Percentiles rank a stretch among this genome's conserved stretches.
Evolutionary conservation across 2,888 invertebrate species (phyloP).

Genomic region (Cephus runcator): DNA sequence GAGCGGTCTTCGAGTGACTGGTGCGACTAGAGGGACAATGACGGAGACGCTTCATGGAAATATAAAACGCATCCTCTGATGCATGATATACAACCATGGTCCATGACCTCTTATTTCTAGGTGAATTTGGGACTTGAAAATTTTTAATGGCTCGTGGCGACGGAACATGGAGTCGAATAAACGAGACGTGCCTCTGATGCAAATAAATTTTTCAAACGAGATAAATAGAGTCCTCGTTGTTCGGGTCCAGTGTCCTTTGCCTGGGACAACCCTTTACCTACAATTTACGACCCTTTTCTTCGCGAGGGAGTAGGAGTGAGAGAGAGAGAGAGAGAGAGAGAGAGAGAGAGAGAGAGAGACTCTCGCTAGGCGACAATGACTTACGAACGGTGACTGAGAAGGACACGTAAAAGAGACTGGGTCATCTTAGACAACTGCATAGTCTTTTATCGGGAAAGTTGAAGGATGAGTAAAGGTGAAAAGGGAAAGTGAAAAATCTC

Average conservation of each 20-base stretch:
- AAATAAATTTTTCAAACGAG: not conserved
- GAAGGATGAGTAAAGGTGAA: slow-evolving; percentile 28
- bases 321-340: no score
- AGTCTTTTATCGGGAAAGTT: slow-evolving; percentile 6
- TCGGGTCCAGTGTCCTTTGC: not conserved
- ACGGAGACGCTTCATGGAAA: not conserved
- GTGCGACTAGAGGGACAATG: not conserved
- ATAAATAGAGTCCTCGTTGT: not conserved
- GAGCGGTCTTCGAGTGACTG: not conserved
- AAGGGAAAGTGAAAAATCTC: slow-evolving; percentile 1
- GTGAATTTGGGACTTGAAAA: not conserved
- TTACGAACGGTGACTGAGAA: not conserved
- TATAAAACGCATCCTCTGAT: not conserved
- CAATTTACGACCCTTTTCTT: not conserved
- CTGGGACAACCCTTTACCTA: not conserved
- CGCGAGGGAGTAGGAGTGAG: not conserved
- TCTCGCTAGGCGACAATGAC: not conserved
- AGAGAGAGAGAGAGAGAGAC: not conserved
- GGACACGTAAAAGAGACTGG: not conserved
- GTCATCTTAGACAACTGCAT: not conserved
- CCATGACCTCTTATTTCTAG: not conserved
- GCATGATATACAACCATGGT: not conserved
- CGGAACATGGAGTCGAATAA: not conserved
- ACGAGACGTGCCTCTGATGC: not conserved
- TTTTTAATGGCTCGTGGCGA: not conserved